phyloP scores from a whole-genome alignment of 2,797 vertebrate species.

The Melanotaenia nigrans region DNA sequence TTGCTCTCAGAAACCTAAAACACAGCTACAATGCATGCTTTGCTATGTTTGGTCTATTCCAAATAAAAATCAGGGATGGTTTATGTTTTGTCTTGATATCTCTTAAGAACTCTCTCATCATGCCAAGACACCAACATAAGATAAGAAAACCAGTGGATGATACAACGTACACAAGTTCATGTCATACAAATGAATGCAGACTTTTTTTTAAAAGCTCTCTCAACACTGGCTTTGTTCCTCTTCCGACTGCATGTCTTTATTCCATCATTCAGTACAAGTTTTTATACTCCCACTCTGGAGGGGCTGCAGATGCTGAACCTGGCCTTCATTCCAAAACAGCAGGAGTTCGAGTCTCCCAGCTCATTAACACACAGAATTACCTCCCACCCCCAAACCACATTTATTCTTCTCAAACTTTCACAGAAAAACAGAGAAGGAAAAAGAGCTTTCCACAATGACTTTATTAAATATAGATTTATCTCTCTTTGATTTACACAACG shows the following conservation, averaged over 20 bases:
- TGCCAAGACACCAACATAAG: background rate
- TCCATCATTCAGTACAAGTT: slow-evolving; percentile 59
- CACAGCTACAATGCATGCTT: background rate
- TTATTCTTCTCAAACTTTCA: slow-evolving; percentile 62
- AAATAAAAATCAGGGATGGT: slow-evolving; percentile 11
- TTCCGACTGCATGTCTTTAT: slow-evolving; percentile 39
- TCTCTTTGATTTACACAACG: slow-evolving; percentile 42
- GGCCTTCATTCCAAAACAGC: slow-evolving; percentile 83
- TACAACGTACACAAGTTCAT: background rate
- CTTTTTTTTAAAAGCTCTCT: background rate
- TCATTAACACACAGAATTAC: slow-evolving; percentile 82
- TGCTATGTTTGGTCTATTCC: slow-evolving; percentile 6
- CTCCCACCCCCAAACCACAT: slow-evolving; percentile 70
- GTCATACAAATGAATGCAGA: slow-evolving; percentile 6
- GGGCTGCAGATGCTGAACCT: slow-evolving; percentile 82
- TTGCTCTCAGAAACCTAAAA: slow-evolving; percentile 19
- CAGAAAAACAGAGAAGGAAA: slow-evolving; percentile 21
- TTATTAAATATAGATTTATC: slow-evolving; percentile 75
- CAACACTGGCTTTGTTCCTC: slow-evolving; percentile 25
- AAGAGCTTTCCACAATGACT: slow-evolving; percentile 46
- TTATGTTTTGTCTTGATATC: slow-evolving; percentile 11
- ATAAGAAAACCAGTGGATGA: background rate
- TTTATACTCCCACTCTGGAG: slow-evolving; percentile 66
- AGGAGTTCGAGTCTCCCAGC: slow-evolving; percentile 79
- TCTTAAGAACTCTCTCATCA: slow-evolving; percentile 14